Percentiles rank a stretch among this genome's conserved stretches.
Evolutionary conservation across 2,113 vertebrate species (phyloP).

Genomic region (Pachycephala philippinensis): DNA sequence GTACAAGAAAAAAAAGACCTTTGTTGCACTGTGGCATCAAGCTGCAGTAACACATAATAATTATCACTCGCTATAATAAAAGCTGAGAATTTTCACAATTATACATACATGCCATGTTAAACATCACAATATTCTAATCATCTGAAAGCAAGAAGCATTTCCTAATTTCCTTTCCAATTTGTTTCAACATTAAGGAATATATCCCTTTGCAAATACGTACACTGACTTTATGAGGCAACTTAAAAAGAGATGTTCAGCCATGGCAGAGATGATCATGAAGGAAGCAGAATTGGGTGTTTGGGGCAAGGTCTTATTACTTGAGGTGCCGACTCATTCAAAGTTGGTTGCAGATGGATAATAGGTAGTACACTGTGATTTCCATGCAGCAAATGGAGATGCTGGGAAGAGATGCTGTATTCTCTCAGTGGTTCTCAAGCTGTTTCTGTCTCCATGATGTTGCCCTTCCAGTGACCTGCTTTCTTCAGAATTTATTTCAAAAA

Average conservation of each 20-base stretch:
- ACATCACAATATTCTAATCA: conserved; percentile 16
- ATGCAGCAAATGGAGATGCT: neutral
- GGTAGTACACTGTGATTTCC: conserved; percentile 9
- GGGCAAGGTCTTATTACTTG: neutral
- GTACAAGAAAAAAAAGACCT: neutral
- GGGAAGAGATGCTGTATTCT: neutral
- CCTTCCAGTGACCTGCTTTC: conserved; percentile 14
- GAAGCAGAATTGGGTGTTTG: neutral
- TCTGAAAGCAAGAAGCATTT: conserved; percentile 14
- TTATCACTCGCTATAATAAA: conserved; percentile 17
- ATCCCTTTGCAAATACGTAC: neutral
- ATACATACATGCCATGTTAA: neutral
- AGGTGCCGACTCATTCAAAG: neutral
- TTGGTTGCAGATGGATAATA: conserved; percentile 40
- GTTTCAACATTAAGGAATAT: neutral
- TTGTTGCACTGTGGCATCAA: conserved; percentile 13
- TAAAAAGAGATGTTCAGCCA: neutral
- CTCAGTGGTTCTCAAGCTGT: conserved; percentile 3
- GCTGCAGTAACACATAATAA: conserved; percentile 55
- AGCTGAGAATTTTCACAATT: conserved; percentile 34
- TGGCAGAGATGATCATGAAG: neutral
- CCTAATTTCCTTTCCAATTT: neutral
- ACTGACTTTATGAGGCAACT: neutral
- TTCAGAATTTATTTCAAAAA: neutral
- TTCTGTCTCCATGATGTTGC: neutral